phyloP scores from a whole-genome alignment of 2,797 vertebrate species.

The Sciaenops ocellatus region DNA sequence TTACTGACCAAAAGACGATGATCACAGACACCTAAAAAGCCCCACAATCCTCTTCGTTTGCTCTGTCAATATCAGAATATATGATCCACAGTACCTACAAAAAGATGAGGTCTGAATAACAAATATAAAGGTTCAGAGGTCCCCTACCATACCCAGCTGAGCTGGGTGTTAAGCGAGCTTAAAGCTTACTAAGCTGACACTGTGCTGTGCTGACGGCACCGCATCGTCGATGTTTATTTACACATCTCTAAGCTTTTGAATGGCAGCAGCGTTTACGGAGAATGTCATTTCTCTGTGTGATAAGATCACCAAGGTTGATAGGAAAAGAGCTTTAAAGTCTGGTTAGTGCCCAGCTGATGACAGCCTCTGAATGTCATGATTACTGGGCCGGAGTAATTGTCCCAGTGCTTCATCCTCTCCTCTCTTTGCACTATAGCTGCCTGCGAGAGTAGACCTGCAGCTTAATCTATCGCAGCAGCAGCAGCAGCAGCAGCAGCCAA shows the following conservation, averaged over 20 bases:
- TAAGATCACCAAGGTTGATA: conserved; percentile 57
- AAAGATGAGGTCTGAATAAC: conserved; percentile 24
- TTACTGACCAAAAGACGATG: conserved; percentile 9
- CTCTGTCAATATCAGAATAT: not conserved
- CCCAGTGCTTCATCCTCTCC: conserved; percentile 70
- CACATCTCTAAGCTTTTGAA: conserved; percentile 48
- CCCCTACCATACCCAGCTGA: conserved; percentile 24
- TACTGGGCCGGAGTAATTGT: conserved; percentile 76
- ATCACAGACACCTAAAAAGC: not conserved
- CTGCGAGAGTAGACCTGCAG: conserved; percentile 80
- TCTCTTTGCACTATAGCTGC: conserved; percentile 69
- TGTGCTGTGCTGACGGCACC: conserved; percentile 32
- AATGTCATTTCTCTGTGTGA: conserved; percentile 55
- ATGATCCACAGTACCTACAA: conserved; percentile 1
- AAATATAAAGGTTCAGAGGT: conserved; percentile 39
- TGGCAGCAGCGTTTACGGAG: conserved; percentile 47
- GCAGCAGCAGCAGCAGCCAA: conserved; percentile 74
- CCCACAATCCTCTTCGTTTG: not conserved
- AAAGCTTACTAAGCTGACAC: conserved; percentile 61
- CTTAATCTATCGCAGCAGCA: conserved; percentile 78
- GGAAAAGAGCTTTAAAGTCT: conserved; percentile 68
- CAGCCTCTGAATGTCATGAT: conserved; percentile 75
- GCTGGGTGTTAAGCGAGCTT: conserved; percentile 39
- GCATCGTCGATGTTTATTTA: conserved; percentile 69
- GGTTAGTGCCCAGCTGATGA: conserved; percentile 60